Percentiles rank a stretch among this genome's conserved stretches.
Conservation (phyloP, 1,140 invertebrate genomes). For the Drosophila lacteicornis region DNA sequence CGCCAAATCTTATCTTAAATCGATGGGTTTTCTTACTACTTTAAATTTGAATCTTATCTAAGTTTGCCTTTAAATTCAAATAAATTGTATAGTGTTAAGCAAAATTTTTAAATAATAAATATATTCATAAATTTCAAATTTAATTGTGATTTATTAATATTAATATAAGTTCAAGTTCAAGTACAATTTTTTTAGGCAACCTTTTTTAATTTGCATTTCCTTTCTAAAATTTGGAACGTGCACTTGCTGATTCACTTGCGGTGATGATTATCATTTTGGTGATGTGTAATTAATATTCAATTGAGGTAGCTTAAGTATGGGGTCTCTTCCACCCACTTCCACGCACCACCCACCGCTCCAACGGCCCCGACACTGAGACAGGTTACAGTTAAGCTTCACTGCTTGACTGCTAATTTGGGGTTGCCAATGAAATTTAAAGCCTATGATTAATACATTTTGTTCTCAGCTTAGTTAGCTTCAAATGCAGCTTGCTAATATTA, state of each 20-base stretch:
- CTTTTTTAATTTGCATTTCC: constrained; percentile 21
- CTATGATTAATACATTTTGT: constrained; percentile 37
- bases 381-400: constrained; percentile 64
- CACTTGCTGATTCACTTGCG: constrained; percentile 23
- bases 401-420: constrained; percentile 56
- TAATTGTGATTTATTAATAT: neutral
- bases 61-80: too few relatives aligned
- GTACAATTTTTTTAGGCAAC: constrained; percentile 4
- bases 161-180: constrained; percentile 4
- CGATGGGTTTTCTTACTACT: too few relatives aligned
- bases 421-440: constrained; percentile 59
- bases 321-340: constrained; percentile 1
- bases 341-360: constrained; percentile 6
- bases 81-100: too few relatives aligned
- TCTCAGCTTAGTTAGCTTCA: constrained; percentile 1
- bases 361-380: constrained; percentile 50
- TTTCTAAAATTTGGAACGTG: constrained; percentile 19
- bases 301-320: constrained; percentile 28
- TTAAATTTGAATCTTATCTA: too few relatives aligned
- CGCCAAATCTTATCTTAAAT: too few relatives aligned
- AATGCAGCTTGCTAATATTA: constrained; percentile 2
- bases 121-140: neutral
- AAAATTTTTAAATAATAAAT: neutral
- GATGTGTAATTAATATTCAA: constrained; percentile 52
- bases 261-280: constrained; percentile 25